These are phyloP conservation scores for Nezara viridula DNA, from an alignment of 2,888 invertebrate species.

Conservation along the genomic window DNA sequence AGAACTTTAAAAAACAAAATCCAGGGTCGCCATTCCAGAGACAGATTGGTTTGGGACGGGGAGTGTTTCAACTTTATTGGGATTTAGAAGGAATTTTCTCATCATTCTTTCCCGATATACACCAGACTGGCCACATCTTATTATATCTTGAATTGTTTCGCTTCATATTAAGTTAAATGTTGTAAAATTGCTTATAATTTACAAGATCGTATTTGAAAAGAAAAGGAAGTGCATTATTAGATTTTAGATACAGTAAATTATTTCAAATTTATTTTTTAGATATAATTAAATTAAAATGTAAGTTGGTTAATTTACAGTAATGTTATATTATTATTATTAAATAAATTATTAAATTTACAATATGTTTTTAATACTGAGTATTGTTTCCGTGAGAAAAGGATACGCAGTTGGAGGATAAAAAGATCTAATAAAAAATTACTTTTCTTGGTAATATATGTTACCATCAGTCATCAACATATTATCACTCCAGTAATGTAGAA, in stretches of 20 bases:
- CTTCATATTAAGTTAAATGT: not conserved
- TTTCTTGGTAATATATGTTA: no score
- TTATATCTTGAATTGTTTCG: not conserved
- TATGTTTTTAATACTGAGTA: no score
- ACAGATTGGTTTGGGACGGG: not conserved
- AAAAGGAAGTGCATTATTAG: not conserved
- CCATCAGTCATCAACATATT: no score
- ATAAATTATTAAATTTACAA: no score
- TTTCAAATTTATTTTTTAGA: no score
- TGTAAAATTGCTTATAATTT: not conserved
- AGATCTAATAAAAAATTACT: no score
- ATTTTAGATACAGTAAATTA: not conserved
- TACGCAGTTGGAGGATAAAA: no score
- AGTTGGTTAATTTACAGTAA: no score
- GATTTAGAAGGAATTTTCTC: conserved; percentile 40
- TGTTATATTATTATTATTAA: no score
- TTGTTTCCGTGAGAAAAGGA: no score
- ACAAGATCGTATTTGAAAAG: not conserved
- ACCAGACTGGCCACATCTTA: not conserved
- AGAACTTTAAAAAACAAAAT: not conserved
- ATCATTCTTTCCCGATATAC: conserved; percentile 19
- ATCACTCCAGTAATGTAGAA: no score
- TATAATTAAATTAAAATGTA: no score
- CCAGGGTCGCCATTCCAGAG: not conserved
- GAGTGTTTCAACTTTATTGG: conserved; percentile 20